Conservation (phyloP, 2,113 vertebrate genomes). For the Phalacrocorax pelagicus region DNA sequence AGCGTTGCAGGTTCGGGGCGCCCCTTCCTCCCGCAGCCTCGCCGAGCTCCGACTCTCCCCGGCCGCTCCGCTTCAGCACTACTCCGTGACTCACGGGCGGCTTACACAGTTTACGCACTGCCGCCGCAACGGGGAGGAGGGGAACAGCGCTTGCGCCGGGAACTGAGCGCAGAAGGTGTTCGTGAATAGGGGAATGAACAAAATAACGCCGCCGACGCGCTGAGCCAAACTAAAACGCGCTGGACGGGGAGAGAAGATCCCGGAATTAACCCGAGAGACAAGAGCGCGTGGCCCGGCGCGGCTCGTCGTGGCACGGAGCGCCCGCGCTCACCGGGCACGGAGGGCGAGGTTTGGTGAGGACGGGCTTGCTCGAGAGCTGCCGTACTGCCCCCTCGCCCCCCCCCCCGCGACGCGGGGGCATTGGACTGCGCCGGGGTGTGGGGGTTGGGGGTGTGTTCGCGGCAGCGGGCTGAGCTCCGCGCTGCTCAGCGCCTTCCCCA, state of each 20-base stretch:
- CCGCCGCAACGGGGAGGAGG: accelerated
- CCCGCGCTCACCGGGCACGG: accelerated
- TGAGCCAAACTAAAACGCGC: conserved; percentile 1
- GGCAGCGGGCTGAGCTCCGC: accelerated
- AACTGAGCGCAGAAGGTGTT: neutral
- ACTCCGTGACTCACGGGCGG: neutral
- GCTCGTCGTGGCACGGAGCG: accelerated
- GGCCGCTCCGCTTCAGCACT: accelerated
- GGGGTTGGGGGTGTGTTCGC: accelerated
- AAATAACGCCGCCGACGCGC: neutral
- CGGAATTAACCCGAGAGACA: neutral
- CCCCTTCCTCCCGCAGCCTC: no score
- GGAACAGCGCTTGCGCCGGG: neutral
- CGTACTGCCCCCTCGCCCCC: neutral
- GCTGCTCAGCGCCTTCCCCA: accelerated
- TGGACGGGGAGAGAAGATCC: neutral
- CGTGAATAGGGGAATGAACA: neutral
- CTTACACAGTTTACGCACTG: neutral
- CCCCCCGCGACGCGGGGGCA: neutral
- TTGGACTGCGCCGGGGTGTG: conserved; percentile 29
- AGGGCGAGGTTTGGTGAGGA: neutral
- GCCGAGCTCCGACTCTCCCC: neutral
- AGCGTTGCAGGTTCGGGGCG: neutral
- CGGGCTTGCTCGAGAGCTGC: neutral
- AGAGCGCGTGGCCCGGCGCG: accelerated